phyloP scores from a whole-genome alignment of 23 tunicate genomes.

The Trididemnum clinides region DNA sequence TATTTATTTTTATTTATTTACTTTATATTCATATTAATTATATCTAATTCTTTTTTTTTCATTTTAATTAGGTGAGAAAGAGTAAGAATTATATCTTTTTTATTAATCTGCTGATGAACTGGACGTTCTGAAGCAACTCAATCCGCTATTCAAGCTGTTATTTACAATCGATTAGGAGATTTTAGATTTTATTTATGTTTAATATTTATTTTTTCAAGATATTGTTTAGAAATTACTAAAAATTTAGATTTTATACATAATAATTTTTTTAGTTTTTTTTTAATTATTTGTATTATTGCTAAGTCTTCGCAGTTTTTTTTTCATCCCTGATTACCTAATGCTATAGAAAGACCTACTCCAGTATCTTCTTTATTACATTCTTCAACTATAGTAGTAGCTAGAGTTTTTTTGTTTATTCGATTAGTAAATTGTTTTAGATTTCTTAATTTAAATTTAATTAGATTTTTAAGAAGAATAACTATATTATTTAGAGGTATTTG shows the following conservation, averaged over 20 bases:
- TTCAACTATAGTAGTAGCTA: constrained; percentile 21
- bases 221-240: background rate
- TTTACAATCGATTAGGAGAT: constrained; percentile 22
- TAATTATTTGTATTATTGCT: background rate
- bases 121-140: background rate
- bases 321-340: constrained; percentile 31
- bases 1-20: background rate
- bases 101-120: constrained; percentile 17
- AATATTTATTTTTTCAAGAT: background rate
- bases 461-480: background rate
- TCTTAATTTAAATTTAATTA: background rate
- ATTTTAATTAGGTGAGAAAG: constrained; percentile 8
- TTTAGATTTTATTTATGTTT: background rate
- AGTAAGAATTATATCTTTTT: constrained; percentile 3
- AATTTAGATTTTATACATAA: background rate
- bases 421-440: background rate
- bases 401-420: constrained; percentile 27
- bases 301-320: constrained; percentile 19
- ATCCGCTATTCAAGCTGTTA: background rate
- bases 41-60: background rate
- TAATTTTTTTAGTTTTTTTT: background rate
- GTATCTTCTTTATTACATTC: constrained; percentile 31
- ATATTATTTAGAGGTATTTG: background rate
- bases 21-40: background rate
- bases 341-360: constrained; percentile 30